phyloP scores from a whole-genome alignment of 2,113 vertebrate genomes.

The Colius striatus region DNA sequence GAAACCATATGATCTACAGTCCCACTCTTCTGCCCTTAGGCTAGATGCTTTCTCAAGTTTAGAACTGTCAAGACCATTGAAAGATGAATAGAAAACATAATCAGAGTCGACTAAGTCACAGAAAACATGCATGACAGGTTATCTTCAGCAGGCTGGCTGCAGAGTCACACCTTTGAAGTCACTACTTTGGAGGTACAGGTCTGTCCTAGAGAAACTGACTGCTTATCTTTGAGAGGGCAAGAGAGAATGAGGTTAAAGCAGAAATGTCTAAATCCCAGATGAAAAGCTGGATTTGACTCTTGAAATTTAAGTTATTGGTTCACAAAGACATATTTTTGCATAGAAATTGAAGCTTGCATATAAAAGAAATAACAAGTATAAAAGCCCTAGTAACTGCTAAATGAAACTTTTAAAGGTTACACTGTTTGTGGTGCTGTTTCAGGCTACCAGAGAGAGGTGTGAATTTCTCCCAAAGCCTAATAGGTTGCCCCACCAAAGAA shows the following conservation, averaged over 20 bases:
- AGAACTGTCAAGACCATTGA: conserved; percentile 7
- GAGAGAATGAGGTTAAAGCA: not conserved
- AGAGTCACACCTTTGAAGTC: conserved; percentile 3
- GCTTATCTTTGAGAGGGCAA: not conserved
- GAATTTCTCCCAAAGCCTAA: not conserved
- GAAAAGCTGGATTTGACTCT: not conserved
- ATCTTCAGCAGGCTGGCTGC: not conserved
- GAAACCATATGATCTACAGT: conserved; percentile 3
- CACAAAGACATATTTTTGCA: not conserved
- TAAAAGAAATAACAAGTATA: not conserved
- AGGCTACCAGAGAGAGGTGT: not conserved
- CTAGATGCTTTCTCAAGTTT: conserved; percentile 37
- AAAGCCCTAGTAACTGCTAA: not conserved
- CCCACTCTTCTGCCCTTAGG: conserved; percentile 17
- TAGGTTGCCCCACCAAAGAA: conserved; percentile 3
- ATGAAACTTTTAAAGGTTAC: not conserved
- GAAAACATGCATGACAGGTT: not conserved
- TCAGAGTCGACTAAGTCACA: not conserved
- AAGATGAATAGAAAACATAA: conserved; percentile 22
- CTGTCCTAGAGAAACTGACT: not conserved
- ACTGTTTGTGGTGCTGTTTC: not conserved
- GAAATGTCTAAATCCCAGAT: not conserved
- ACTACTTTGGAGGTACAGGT: not conserved
- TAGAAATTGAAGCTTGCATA: not conserved
- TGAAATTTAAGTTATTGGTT: not conserved